phyloP scores from a whole-genome alignment of 2,888 invertebrate species.

The Calliphora vomitoria region DNA sequence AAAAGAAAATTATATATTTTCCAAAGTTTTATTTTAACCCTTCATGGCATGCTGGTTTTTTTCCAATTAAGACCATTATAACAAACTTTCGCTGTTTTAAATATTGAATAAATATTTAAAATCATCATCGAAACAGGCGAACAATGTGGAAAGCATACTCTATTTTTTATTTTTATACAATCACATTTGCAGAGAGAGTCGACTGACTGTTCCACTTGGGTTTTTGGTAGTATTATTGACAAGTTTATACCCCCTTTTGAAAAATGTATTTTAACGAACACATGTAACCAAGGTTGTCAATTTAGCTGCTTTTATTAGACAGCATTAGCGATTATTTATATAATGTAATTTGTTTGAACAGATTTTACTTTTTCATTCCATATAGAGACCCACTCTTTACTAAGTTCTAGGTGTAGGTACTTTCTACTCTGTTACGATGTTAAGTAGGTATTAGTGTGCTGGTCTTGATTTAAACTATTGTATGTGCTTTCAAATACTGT shows the following conservation, averaged over 20 bases:
- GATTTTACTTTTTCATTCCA: no score
- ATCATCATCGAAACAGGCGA: background rate
- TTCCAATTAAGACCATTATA: background rate
- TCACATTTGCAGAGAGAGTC: constrained; percentile 33
- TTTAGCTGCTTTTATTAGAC: background rate
- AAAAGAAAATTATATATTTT: constrained; percentile 33
- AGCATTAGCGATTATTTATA: background rate
- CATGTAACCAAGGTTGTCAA: constrained; percentile 21
- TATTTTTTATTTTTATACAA: background rate
- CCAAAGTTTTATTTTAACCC: constrained; percentile 9
- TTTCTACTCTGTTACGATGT: no score
- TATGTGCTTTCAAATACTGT: no score
- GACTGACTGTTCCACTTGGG: constrained; percentile 5
- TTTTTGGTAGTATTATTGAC: constrained; percentile 43
- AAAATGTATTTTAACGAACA: constrained; percentile 45
- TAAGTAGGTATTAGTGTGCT: no score
- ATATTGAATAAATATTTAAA: constrained; percentile 4
- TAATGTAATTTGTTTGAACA: background rate
- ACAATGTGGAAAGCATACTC: constrained; percentile 41
- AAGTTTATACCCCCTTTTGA: constrained; percentile 36
- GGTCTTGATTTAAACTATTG: no score
- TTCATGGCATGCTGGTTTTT: constrained; percentile 22
- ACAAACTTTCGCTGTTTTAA: constrained; percentile 50
- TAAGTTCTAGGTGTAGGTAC: no score
- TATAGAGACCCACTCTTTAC: no score